phyloP scores from a whole-genome alignment of 37 sponge, comb jelly and placozoan species.

The Eunapius fragilis region DNA sequence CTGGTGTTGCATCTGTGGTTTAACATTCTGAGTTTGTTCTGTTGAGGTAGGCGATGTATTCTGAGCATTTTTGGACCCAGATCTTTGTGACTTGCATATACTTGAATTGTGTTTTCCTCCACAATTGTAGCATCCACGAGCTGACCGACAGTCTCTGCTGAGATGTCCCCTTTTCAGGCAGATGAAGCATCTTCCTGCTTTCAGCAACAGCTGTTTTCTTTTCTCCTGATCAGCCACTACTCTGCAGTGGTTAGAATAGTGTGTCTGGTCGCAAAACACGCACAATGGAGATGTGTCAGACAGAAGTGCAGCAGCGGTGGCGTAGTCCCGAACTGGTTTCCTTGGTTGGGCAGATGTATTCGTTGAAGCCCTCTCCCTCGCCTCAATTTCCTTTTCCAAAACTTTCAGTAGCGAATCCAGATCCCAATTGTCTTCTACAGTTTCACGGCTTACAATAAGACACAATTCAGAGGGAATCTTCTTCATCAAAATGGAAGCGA shows the following conservation, averaged over 20 bases:
- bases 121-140: neutral
- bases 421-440: conserved; percentile 12
- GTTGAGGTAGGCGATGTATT: neutral
- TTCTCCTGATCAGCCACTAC: neutral
- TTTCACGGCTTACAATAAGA: conserved; percentile 10
- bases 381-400: conserved; percentile 10
- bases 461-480: conserved; percentile 26
- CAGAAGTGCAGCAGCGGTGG: neutral
- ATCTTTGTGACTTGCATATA: neutral
- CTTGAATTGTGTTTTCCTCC: neutral
- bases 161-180: neutral
- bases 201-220: conserved; percentile 2
- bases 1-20: neutral
- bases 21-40: neutral
- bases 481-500: conserved; percentile 10
- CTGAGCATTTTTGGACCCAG: neutral
- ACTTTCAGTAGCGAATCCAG: conserved; percentile 16
- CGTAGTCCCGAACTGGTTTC: neutral
- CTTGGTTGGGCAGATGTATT: neutral
- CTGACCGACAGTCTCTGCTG: neutral
- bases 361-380: conserved; percentile 13
- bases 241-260: neutral
- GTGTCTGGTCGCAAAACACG: neutral
- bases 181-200: conserved; percentile 1
- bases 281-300: neutral